These are phyloP conservation scores for Psophia crepitans DNA, from an alignment of 2,113 vertebrate genomes.

Conservation along the genomic window DNA sequence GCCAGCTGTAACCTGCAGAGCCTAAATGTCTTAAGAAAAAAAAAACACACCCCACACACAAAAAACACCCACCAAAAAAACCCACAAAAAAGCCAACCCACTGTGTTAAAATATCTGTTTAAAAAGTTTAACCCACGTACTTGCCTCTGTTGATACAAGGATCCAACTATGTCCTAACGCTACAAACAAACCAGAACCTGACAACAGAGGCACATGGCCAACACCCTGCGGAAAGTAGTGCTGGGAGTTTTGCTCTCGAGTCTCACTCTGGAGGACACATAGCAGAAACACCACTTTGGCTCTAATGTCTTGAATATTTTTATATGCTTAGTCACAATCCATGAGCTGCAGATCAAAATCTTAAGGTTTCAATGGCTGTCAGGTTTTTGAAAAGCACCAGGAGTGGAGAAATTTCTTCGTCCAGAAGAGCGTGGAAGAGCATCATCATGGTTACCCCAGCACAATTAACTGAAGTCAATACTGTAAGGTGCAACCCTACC, in stretches of 20 bases:
- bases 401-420: background rate
- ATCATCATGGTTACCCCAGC: background rate
- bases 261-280: background rate
- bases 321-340: background rate
- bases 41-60: too few relatives aligned
- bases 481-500: background rate
- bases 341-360: background rate
- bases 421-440: background rate
- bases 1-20: background rate
- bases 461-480: background rate
- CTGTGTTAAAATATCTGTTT: background rate
- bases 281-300: background rate
- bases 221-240: fast-evolving
- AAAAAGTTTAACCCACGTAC: background rate
- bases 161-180: background rate
- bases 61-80: background rate
- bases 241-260: background rate
- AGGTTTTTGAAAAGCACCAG: background rate
- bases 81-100: background rate
- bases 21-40: background rate
- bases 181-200: background rate
- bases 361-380: background rate
- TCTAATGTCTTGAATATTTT: background rate
- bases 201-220: background rate
- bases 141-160: background rate